Evolutionary conservation across 2,113 vertebrate genomes (phyloP), one percentile per base, ranked within the genome.

Genomic region (Numida meleagris): DNA sequence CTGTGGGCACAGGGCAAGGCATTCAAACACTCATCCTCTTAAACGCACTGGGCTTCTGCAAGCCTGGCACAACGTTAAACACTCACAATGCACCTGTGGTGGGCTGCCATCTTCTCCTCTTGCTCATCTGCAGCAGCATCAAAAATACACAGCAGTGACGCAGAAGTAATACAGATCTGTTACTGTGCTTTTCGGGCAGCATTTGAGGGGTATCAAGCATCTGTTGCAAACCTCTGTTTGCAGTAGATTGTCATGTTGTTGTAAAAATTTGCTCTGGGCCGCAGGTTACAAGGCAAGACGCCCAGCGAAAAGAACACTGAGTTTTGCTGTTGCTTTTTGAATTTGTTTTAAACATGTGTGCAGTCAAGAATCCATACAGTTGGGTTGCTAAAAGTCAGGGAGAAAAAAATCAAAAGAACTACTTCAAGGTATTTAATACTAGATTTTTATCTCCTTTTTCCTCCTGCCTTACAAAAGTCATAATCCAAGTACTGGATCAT

Each of bases 201-300:
- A 94, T 86, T 89, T 4, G 1, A 40, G 58, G 78, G 86, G 80
- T 31, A 93, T 91, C 75, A 88, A 89, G 79, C 95, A 95, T 92
- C 91, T 95, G 86, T 46, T 90, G 63, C 70, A 95, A 95, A 74
- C 86, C 67, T 96, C 92, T 95, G 76, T 86, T 95, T 96, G 86
- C 90, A 70, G 63, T 34, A 86, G 72, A 94, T 86, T 82, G 80
- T 75, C 81, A 75, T 61, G 89, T 66, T 7, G 2, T 61, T n/a
- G 12, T 55, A 92, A 89, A 94, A 96, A 88, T 75, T 88, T 83
- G 70, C 88, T 93, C 80, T 72, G 68, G 85, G 89, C 66, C 82
- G 85, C 88, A 89, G 78, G 77, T 85, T 94, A 90, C 72, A 66
- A 94, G 85, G 82, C 94, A 89, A 86, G 50, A 77, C 57, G 73